Percentiles rank a stretch among this genome's conserved stretches.
phyloP scores from a whole-genome alignment of 2,113 vertebrate species.

The Nycticebus coucang region DNA sequence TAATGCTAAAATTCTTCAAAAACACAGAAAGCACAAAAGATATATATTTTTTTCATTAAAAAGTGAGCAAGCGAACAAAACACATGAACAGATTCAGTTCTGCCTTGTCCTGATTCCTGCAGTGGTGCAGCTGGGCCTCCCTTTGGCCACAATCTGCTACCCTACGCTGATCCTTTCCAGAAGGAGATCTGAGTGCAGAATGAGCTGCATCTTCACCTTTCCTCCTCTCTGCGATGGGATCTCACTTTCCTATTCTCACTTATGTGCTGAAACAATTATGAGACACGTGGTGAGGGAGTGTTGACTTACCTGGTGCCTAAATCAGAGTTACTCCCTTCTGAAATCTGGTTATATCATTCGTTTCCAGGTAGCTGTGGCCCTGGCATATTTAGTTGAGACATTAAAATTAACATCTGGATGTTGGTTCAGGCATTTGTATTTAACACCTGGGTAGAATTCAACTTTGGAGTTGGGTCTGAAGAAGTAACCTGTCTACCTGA shows the following conservation, averaged over 20 bases:
- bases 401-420: not conserved
- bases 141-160: not conserved
- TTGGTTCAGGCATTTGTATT: not conserved
- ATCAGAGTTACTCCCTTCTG: not conserved
- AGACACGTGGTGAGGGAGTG: not conserved
- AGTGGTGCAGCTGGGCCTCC: not conserved
- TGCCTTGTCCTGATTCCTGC: not conserved
- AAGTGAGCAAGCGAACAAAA: conserved; percentile 32
- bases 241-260: not conserved
- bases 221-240: not conserved
- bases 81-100: not conserved
- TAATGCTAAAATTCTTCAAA: conserved; percentile 47
- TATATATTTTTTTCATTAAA: not conserved
- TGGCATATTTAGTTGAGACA: not conserved
- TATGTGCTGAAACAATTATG: not conserved
- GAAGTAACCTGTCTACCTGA: not conserved
- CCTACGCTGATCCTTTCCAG: not conserved
- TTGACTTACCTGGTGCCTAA: not conserved
- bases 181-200: not conserved
- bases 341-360: not conserved
- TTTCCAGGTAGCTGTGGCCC: not conserved
- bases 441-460: not conserved
- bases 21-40: not conserved
- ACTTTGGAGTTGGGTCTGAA: not conserved
- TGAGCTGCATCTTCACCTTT: not conserved